Evolutionary conservation across 1,140 invertebrate genomes (phyloP).

Genomic region (Drosophila tropicalis): DNA sequence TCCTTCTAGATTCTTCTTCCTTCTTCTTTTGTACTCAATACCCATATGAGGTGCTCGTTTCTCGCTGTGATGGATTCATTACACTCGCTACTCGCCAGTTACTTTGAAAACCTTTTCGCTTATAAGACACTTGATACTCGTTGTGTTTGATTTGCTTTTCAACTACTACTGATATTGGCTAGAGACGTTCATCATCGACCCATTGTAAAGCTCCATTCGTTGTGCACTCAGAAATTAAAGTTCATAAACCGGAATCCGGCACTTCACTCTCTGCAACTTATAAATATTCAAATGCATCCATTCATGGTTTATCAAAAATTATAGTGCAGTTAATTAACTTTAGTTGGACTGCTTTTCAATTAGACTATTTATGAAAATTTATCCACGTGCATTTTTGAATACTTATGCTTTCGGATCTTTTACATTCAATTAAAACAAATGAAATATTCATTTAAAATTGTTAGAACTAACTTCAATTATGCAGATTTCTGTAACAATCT

Average conservation of each 20-base stretch:
- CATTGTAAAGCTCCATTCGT: too few relatives aligned
- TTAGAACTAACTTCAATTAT: constrained; percentile 72
- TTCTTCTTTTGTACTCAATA: too few relatives aligned
- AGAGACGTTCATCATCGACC: too few relatives aligned
- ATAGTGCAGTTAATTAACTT: not conserved
- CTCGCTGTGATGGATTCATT: too few relatives aligned
- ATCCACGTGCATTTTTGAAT: constrained; percentile 34
- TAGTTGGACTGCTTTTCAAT: constrained; percentile 24
- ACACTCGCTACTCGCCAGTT: too few relatives aligned
- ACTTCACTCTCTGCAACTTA: not conserved
- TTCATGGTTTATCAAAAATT: not conserved
- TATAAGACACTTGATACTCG: too few relatives aligned
- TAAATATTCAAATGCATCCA: not conserved
- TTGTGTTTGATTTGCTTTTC: too few relatives aligned
- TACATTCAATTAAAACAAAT: constrained; percentile 66
- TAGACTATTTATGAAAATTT: constrained; percentile 15
- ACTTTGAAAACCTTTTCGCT: too few relatives aligned
- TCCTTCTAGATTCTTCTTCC: too few relatives aligned
- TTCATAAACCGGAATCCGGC: not conserved
- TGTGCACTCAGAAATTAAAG: not conserved
- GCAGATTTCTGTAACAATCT: constrained; percentile 49
- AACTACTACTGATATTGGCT: too few relatives aligned
- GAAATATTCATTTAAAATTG: constrained; percentile 73
- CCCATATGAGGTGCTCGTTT: too few relatives aligned
- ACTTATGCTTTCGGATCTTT: constrained; percentile 26